Conservation (phyloP, 2,113 vertebrate species). For the Pollachius pollachius region DNA sequence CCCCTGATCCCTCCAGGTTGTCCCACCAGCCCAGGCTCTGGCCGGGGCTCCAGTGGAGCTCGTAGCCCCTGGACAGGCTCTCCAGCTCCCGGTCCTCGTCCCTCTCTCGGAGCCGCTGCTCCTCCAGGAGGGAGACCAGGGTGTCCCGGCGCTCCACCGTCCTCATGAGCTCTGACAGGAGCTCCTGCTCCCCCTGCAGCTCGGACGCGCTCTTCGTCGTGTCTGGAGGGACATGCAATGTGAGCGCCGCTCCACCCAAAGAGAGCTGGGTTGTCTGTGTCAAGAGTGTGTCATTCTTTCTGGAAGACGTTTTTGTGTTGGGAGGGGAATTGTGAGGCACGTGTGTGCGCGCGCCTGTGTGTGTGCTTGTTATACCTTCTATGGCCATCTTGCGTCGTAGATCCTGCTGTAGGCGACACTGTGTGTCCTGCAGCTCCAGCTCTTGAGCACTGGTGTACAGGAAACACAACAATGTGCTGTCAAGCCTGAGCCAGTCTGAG, state of each 20-base stretch:
- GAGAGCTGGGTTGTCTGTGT: too few species aligned
- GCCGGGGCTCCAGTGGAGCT: conserved; percentile 72
- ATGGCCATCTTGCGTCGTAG: conserved; percentile 78
- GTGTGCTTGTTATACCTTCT: conserved; percentile 73
- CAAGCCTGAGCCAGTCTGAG: not conserved
- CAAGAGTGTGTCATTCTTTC: not conserved
- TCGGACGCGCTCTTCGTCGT: conserved; percentile 77
- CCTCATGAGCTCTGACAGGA: conserved; percentile 84
- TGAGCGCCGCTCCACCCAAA: not conserved
- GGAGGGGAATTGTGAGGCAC: not conserved
- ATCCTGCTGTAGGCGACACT: conserved; percentile 83
- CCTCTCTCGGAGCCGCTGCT: conserved; percentile 82
- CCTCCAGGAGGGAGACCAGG: conserved; percentile 80
- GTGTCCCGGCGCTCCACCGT: conserved; percentile 84
- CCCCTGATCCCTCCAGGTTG: conserved; percentile 16
- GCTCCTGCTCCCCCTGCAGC: conserved; percentile 76
- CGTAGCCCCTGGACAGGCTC: conserved; percentile 75
- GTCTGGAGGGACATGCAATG: conserved; percentile 63
- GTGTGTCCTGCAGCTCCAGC: conserved; percentile 88
- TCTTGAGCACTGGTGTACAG: conserved; percentile 80
- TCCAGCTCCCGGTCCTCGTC: conserved; percentile 81
- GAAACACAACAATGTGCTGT: not conserved
- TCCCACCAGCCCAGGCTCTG: conserved; percentile 16
- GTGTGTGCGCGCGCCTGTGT: not conserved
- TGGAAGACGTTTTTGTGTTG: too few species aligned